Evolutionary conservation across 2,888 invertebrate genomes (phyloP).

Genomic region (Rhagium mordax): DNA sequence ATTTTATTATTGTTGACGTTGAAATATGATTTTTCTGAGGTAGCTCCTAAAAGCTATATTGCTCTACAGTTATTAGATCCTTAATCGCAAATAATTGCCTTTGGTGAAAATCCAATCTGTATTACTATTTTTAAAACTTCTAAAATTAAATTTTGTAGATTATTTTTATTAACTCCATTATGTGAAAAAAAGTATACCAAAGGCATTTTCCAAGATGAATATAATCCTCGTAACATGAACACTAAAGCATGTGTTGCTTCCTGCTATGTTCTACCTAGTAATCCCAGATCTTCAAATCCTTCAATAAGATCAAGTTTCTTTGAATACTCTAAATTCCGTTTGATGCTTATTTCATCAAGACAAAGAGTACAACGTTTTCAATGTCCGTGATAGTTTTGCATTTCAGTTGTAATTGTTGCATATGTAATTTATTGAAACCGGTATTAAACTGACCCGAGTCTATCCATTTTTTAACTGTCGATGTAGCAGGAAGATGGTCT

Average conservation of each 20-base stretch:
- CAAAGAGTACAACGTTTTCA: constrained; percentile 10
- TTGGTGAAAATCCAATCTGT: constrained; percentile 14
- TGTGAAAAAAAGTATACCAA: constrained; percentile 45
- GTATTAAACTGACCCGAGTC: too few relatives aligned
- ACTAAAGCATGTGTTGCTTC: constrained; percentile 32
- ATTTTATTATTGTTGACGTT: background rate
- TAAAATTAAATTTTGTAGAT: constrained; percentile 7
- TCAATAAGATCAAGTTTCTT: constrained; percentile 30
- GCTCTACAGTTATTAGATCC: constrained; percentile 14
- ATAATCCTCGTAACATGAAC: constrained; percentile 36
- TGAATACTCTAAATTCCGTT: constrained; percentile 30
- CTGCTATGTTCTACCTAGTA: constrained; percentile 19
- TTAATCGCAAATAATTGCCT: constrained; percentile 24
- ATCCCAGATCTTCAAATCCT: constrained; percentile 39
- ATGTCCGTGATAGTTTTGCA: too few relatives aligned
- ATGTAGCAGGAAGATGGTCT: too few relatives aligned
- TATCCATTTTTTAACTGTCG: too few relatives aligned
- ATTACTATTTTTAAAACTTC: background rate
- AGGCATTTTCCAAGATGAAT: constrained; percentile 42
- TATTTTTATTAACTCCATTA: background rate
- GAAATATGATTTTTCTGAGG: constrained; percentile 5
- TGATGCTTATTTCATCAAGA: constrained; percentile 32
- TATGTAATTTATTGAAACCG: too few relatives aligned
- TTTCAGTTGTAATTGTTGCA: too few relatives aligned
- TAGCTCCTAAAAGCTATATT: constrained; percentile 3